These are phyloP conservation scores for Scaptomyza pallida DNA, from an alignment of 1,140 invertebrate genomes.

Conservation along the genomic window DNA sequence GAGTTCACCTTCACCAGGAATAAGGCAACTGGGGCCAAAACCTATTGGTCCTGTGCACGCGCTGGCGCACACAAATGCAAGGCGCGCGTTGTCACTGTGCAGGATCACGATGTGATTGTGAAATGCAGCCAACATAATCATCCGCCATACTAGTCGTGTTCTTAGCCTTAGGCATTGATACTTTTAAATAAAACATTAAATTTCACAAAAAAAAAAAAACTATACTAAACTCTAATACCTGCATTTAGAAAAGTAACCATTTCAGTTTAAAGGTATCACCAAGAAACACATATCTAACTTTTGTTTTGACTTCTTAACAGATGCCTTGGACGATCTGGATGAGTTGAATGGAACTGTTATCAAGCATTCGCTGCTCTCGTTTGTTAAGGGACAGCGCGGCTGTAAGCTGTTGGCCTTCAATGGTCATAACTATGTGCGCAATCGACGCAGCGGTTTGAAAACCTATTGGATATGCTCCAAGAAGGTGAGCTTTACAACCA, in stretches of 20 bases:
- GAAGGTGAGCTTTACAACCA: conserved; percentile 55
- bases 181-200: conserved; percentile 22
- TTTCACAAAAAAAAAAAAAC: not conserved
- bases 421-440: conserved; percentile 75
- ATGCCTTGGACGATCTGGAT: conserved; percentile 32
- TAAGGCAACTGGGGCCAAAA: conserved; percentile 74
- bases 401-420: conserved; percentile 71
- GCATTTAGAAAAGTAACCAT: not conserved
- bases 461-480: conserved; percentile 83
- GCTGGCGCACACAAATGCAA: conserved; percentile 83
- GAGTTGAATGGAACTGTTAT: conserved; percentile 42
- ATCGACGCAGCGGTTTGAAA: conserved; percentile 72
- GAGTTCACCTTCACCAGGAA: conserved; percentile 81
- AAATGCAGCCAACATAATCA: conserved; percentile 83
- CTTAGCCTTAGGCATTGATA: conserved; percentile 9
- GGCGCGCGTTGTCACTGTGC: conserved; percentile 78
- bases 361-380: conserved; percentile 67
- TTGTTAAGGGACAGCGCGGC: conserved; percentile 74
- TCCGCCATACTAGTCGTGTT: conserved; percentile 74
- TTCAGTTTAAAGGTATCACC: not conserved
- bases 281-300: conserved; percentile 23
- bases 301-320: conserved; percentile 34
- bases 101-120: conserved; percentile 77
- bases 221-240: not conserved
- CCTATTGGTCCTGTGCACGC: conserved; percentile 83